Evolutionary conservation across 1,140 invertebrate species (phyloP).

Genomic region (Papilio helenus): DNA sequence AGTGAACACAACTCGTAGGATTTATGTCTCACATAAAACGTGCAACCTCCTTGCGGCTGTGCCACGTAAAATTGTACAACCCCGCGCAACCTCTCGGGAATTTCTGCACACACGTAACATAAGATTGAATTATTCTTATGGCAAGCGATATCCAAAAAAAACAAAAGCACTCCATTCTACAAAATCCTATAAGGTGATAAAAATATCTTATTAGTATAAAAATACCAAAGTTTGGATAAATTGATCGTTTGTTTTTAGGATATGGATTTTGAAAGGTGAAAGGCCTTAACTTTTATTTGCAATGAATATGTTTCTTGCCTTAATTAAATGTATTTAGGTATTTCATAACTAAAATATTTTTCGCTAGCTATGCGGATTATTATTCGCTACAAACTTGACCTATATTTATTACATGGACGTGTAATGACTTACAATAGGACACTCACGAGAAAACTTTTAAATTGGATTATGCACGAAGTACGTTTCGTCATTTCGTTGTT

Average conservation of each 20-base stretch:
- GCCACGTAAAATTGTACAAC: slow-evolving; percentile 22
- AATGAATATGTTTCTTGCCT: background rate
- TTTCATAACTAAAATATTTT: slow-evolving; percentile 13
- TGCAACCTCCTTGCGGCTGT: slow-evolving; percentile 19
- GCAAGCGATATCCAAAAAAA: background rate
- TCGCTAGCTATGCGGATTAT: background rate
- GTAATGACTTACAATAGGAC: slow-evolving; percentile 18
- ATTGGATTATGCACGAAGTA: slow-evolving; percentile 23
- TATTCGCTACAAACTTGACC: slow-evolving; percentile 9
- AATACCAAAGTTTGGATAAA: too few species aligned
- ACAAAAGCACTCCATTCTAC: background rate
- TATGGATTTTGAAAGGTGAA: too few species aligned
- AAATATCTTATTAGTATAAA: too few species aligned
- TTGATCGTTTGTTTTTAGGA: too few species aligned
- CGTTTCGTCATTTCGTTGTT: slow-evolving; percentile 13
- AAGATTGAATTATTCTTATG: slow-evolving; percentile 26
- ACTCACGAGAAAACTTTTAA: slow-evolving; percentile 13
- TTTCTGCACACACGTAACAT: slow-evolving; percentile 23
- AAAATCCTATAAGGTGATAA: too few species aligned
- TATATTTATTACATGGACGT: slow-evolving; percentile 24
- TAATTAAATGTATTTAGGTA: background rate
- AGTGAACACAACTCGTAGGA: slow-evolving; percentile 2
- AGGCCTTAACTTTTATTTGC: background rate
- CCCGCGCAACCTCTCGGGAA: slow-evolving; percentile 3
- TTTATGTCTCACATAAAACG: slow-evolving; percentile 24